Evolutionary conservation across 2,797 vertebrate genomes (phyloP), one percentile per base, ranked within the genome.

Genomic region (Moxostoma hubbsi): DNA sequence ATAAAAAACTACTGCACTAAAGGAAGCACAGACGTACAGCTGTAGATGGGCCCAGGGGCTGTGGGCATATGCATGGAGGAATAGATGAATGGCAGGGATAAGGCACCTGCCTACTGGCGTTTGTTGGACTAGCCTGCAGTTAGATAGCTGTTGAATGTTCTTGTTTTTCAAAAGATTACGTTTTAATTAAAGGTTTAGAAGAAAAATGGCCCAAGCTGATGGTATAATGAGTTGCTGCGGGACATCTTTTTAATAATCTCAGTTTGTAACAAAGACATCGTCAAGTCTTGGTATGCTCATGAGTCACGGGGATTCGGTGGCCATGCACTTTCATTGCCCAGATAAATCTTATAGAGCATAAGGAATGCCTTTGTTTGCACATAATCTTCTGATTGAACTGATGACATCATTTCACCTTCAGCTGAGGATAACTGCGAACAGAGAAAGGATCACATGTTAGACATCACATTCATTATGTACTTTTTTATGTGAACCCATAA

Each of bases 151-250:
- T 92, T 93, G 89, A 91, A 92, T 92, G 84, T 86, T 89, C 88
- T 90, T 85, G 88, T 85, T 86, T 90, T 92, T 87, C 80, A 88
- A 93, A 93, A 92, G 87, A 93, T 92, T 93, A 83, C 85, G 89
- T 90, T 93, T 93, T 92, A 94, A 94, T 94, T 93, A 93, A 94
- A 89, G 88, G 87, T 86, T 90, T 87, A 81, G 88, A 85, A 86
- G 90, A 84, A 90, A 88, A 93, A 93, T 91, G 87, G 91, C 90
- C 90, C 76, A 77, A 90, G 89, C 84, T 89, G 89, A 93, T 89
- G 87, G 85, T 92, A 92, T 95, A 94, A 94, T 92, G 92, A 94
- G 91, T 90, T 89, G 92, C 93, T 89, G 82, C 80, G 85, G 91
- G 93, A 93, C 88, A 91, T 92, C 70, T 90, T 91, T 92, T 92